Evolutionary conservation across 2,113 vertebrate species (phyloP).

Genomic region (Anthoscopus minutus): DNA sequence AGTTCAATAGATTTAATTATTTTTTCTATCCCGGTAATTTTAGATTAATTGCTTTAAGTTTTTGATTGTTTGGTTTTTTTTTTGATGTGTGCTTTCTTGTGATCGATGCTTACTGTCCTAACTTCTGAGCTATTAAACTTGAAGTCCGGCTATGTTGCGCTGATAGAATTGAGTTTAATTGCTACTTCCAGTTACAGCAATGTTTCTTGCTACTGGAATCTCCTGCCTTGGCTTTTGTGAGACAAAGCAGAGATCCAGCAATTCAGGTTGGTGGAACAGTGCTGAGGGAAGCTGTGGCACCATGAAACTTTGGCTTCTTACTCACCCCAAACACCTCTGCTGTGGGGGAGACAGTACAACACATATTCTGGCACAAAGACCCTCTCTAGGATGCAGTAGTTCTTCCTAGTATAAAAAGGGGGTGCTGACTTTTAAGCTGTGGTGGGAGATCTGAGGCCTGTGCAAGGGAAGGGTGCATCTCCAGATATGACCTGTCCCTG

Average conservation of each 20-base stretch:
- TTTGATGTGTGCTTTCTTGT: neutral
- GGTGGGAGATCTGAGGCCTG: neutral
- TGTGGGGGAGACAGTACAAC: neutral
- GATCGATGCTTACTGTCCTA: neutral
- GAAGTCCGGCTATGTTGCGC: neutral
- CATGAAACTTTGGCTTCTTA: neutral
- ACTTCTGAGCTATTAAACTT: neutral
- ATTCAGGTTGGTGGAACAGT: neutral
- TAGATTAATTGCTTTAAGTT: neutral
- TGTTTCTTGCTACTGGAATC: neutral
- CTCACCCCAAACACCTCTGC: neutral
- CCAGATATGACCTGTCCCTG: neutral
- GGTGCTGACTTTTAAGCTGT: neutral
- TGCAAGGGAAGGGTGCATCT: neutral
- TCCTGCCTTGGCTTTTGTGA: neutral
- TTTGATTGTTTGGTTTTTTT: too few species aligned
- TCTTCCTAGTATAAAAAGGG: neutral
- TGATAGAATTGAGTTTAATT: neutral
- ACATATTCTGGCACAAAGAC: neutral
- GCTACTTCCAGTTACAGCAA: neutral
- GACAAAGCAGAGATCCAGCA: neutral
- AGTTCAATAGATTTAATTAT: neutral
- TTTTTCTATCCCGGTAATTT: neutral
- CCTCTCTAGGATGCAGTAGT: neutral
- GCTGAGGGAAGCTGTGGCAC: neutral